phyloP scores from a whole-genome alignment of 2,797 vertebrate species.

The Monodelphis domestica region DNA sequence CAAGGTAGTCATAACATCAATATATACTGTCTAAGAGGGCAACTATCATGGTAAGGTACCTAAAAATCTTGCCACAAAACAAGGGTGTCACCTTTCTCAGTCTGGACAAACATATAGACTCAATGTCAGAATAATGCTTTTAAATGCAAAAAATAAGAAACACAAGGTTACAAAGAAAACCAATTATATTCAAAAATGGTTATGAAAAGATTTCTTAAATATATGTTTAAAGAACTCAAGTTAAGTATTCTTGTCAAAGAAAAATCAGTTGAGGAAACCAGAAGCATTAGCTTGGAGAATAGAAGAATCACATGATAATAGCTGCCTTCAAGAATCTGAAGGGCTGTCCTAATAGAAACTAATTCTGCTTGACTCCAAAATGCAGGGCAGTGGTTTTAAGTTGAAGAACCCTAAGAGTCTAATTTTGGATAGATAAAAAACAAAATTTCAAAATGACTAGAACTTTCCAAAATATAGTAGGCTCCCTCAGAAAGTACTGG shows the following conservation, averaged over 20 bases:
- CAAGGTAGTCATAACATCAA: background rate
- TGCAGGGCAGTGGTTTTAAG: background rate
- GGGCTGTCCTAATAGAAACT: background rate
- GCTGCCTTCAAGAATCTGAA: background rate
- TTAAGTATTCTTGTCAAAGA: background rate
- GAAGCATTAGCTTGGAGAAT: background rate
- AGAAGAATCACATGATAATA: background rate
- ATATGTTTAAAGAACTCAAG: background rate
- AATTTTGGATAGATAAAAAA: background rate
- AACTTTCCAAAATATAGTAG: background rate
- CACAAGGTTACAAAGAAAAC: background rate
- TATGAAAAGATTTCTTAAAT: background rate
- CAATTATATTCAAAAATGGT: background rate
- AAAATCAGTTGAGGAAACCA: background rate
- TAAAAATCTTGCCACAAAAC: too few relatives aligned
- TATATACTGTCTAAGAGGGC: background rate
- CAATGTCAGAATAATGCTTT: background rate
- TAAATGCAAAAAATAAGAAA: background rate
- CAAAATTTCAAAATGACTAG: background rate
- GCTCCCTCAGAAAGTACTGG: background rate
- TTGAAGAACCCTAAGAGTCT: background rate
- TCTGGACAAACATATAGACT: background rate
- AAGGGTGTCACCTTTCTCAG: background rate
- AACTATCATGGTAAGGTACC: background rate
- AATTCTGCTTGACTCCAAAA: background rate